Conservation (phyloP, 2,888 invertebrate genomes). For the Galerucella nymphaeae region DNA sequence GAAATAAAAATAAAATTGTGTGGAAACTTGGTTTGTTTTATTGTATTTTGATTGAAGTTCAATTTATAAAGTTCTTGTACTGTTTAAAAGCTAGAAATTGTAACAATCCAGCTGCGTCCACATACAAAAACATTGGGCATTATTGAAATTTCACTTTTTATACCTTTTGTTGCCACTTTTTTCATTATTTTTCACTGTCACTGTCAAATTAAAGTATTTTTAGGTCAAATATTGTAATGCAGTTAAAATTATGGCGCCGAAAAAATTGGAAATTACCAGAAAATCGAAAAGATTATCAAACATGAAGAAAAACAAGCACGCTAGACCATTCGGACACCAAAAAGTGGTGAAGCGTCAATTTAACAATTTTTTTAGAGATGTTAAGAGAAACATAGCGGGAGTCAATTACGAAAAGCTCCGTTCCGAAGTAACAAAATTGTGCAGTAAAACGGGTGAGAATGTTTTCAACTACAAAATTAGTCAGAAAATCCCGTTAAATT, state of each 20-base stretch:
- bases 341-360: background rate
- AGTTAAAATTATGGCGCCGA: slow-evolving; percentile 4
- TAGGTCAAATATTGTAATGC: background rate
- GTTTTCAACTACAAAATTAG: background rate
- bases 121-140: no score
- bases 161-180: no score
- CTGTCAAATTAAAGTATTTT: slow-evolving; percentile 2
- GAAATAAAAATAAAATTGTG: no score
- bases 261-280: background rate
- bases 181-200: background rate
- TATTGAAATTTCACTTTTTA: no score
- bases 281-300: background rate
- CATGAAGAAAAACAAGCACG: background rate
- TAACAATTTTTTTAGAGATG: slow-evolving; percentile 3
- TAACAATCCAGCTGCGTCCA: no score
- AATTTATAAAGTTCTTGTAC: no score
- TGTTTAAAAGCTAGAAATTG: no score
- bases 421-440: background rate
- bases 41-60: no score
- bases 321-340: background rate
- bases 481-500: background rate
- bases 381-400: background rate
- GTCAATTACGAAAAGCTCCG: background rate
- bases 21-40: no score
- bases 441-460: background rate